phyloP scores from a whole-genome alignment of 1,140 invertebrate species.

The Ceratoteleas bidentatus region DNA sequence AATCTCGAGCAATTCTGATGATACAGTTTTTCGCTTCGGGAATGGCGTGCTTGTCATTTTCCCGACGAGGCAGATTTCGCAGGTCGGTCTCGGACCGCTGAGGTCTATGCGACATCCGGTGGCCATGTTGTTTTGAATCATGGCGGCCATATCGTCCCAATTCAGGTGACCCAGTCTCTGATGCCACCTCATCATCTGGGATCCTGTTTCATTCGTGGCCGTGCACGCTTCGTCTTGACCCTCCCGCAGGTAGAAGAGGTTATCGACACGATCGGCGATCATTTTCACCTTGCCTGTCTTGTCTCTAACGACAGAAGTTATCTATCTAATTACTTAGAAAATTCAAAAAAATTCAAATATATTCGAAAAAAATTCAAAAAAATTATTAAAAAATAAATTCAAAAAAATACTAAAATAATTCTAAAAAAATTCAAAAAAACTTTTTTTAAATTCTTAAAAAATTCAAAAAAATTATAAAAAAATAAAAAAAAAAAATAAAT shows the following conservation, averaged over 20 bases:
- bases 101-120: neutral
- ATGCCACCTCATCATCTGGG: conserved; percentile 11
- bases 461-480: no score
- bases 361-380: no score
- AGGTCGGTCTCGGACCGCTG: neutral
- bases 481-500: no score
- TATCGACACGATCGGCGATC: neutral
- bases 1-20: conserved; percentile 7
- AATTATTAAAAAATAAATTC: no score
- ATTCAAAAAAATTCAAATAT: no score
- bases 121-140: conserved; percentile 1
- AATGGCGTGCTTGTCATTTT: conserved; percentile 6
- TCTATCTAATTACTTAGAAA: no score
- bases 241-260: conserved; percentile 10
- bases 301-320: no score
- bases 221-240: conserved; percentile 4
- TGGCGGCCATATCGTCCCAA: neutral
- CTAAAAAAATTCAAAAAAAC: no score
- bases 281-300: conserved; percentile 1
- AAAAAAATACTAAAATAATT: no score
- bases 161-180: conserved; percentile 10
- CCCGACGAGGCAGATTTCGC: conserved; percentile 1
- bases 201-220: neutral
- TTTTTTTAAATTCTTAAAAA: no score
- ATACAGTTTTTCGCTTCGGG: neutral